Base-by-base conservation (phyloP, 2,888 invertebrate species). In the Cephus rjabovi region DNA sequence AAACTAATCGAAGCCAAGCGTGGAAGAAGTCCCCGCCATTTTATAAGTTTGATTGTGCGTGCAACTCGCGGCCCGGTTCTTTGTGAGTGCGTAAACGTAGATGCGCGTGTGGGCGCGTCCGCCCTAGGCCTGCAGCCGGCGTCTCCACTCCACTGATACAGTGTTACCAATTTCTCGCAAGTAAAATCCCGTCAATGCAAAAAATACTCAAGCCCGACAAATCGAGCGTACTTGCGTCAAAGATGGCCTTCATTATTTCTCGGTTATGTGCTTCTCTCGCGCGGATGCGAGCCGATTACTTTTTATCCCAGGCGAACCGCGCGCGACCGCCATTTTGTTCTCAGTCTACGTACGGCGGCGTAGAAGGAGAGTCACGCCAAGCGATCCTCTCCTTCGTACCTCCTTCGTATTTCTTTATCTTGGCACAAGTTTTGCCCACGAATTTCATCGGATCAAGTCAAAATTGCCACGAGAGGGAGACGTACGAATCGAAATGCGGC, bases 71-170 rank as follows among this genome's bases (percentile, higher is more conserved):
- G 40, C 15, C 40, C 40, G 15, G 40, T 15, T 40, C 15, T 15
- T 15, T 2, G 40, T 0, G 1, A 15, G 40, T 40, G 40, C 40
- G 40, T 40, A 40, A 15, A 40, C 40, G 40, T 15, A 40, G 40
- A 40, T 40, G 30, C 31, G 70, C 30, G 86, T 86, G 86, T 88
- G 88, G 88, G 87, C 87, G 89, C 89, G 88, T 88, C 89, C 85
- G 83, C 85, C 81, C 84, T 74, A 73, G 85, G 85, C 81, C 83
- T 84, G 82, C 84, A 82, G 86, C 88, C 90, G 88, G 89, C 88
- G 87, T 88, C 88, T 87, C 89, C 87, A 88, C 86, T 86, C 82
- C 81, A 84, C 83, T 80, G 71, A 40, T 40, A 40, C 40, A 30
- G 76, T 78, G 40, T 81, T 76, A 82, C 82, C 83, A 82, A 76